Base-by-base conservation (phyloP, 2,113 vertebrate genomes). In the Cynoglossus semilaevis region DNA sequence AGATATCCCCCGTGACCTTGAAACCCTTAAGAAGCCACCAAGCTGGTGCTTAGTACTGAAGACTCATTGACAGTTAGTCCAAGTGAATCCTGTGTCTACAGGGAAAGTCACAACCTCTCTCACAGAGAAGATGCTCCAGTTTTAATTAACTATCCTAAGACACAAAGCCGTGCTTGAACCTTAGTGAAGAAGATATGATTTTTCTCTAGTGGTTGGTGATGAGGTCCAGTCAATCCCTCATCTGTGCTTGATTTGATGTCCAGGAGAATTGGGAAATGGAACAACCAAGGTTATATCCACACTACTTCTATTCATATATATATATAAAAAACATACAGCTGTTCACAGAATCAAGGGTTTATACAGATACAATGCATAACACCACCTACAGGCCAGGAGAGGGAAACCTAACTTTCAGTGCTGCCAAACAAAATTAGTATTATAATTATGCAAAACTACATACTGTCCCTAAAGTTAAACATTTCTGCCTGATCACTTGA, bases 101-200 rank as follows among this genome's bases (percentile, higher is more conserved):
- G 88, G 88, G 90, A 86, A 88, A 89, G 88, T 87, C 87, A 85
- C 61, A 77, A 85, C 86, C 78, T 90, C 29, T 37, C 63, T 51
- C 71, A 78, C 70, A 90, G 86, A 88, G 87, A 86, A 87, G 81
- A 67, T 81, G 91, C 91, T 29, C 22, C 22, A 29, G 22, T 29
- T 88, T 89, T 93, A 93, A 92, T 94, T 93, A 94, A 92, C 88
- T 86, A 82, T 88, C 89, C 88, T 88, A 85, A 88, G 86, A 90
- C 77, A 80, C 90, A 82, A 83, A 22, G 76, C 79, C 77, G 85
- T 85, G 81, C 89, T 76, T 77, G 56, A 88, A 40, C 38, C 65
- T 63, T 41, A 72, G 60, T 15, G 68, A 7, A 1, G 19, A 51
- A 78, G 90, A 80, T 86, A 75, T 67, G 47, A 70, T 79, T 63